Base-by-base conservation (phyloP, 2,113 vertebrate species). In the Notothenia coriiceps region DNA sequence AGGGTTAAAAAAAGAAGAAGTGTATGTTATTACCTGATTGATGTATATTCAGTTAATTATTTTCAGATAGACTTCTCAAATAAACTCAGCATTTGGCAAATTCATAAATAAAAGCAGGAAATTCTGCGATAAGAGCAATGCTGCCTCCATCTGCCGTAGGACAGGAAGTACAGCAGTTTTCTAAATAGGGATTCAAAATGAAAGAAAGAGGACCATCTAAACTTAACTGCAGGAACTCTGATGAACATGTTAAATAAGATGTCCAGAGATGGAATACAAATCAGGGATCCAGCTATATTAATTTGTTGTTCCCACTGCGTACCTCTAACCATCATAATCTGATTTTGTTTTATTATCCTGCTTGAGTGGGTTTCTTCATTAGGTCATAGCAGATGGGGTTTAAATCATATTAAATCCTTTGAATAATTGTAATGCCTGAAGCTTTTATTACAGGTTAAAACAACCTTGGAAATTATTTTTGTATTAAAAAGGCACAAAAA, bases 141-240 rank as follows among this genome's bases (percentile, higher is more conserved):
- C 70, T 92, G 90, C 83, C 74, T 71, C 89, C 79, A 86, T 86
- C 90, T 92, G 83, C 80, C 90, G 91, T 40, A 79, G 13, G 14
- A 62, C 0, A 17, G 10, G 0, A 14, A 66, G 77, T 59, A 91
- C 72, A 89, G 70, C 91, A 88, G 56, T n/a, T 71, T 79, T 7
- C 22, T 59, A 43, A 0, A 5, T 43, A 2, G 12, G n/a, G 20
- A 2, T 14, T 76, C 40, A 51, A 51, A 40, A 17, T 2, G n/a
- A 35, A 17, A 33, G 10, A 43, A 22, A 6, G 56, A 29, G 9
- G 17, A 5, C 6, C 12, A 15, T 11, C 3, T 33, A 9, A 22
- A 25, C 20, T 25, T 10, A n/a, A 46, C 6, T 35, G 17, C 17
- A n/a, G n/a, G 10, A 46, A 61, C 47, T 25, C 29, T 35, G 13